These are phyloP conservation scores for Zeugodacus cucurbitae DNA, from an alignment of 1,140 invertebrate species.

Conservation along the genomic window DNA sequence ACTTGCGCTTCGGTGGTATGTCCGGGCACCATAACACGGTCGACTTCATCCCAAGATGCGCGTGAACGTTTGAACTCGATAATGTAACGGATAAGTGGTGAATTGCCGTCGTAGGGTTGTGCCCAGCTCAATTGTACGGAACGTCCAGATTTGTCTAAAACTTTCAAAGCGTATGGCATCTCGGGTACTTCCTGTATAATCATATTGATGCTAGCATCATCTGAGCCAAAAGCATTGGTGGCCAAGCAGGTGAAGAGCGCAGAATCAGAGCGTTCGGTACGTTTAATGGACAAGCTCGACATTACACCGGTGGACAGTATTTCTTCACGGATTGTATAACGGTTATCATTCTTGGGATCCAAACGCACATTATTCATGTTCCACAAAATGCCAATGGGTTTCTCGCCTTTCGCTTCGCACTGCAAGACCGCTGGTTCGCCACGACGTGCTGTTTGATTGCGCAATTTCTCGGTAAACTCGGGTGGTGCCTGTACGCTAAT, in stretches of 20 bases:
- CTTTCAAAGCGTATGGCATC: conserved; percentile 89
- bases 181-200: conserved; percentile 97
- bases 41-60: conserved; percentile 87
- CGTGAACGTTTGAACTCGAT: conserved; percentile 94
- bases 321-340: conserved; percentile 93
- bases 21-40: conserved; percentile 85
- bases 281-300: conserved; percentile 89
- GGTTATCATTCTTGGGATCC: conserved; percentile 86
- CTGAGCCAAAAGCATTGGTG: conserved; percentile 93
- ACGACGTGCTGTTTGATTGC: conserved; percentile 88
- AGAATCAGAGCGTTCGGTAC: conserved; percentile 89
- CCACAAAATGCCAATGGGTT: conserved; percentile 96
- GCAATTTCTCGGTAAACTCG: conserved; percentile 91
- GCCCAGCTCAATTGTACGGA: conserved; percentile 92
- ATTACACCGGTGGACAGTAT: conserved; percentile 86
- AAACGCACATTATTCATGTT: conserved; percentile 93
- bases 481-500: conserved; percentile 95
- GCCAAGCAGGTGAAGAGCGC: conserved; percentile 95
- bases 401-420: conserved; percentile 96
- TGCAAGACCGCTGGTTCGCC: conserved; percentile 92
- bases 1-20: conserved; percentile 88
- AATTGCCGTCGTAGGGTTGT: conserved; percentile 94
- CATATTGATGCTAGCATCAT: conserved; percentile 95
- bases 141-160: conserved; percentile 90
- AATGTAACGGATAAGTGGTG: conserved; percentile 89